phyloP scores from a whole-genome alignment of 2,113 vertebrate species.

The Megatriorchis doriae region DNA sequence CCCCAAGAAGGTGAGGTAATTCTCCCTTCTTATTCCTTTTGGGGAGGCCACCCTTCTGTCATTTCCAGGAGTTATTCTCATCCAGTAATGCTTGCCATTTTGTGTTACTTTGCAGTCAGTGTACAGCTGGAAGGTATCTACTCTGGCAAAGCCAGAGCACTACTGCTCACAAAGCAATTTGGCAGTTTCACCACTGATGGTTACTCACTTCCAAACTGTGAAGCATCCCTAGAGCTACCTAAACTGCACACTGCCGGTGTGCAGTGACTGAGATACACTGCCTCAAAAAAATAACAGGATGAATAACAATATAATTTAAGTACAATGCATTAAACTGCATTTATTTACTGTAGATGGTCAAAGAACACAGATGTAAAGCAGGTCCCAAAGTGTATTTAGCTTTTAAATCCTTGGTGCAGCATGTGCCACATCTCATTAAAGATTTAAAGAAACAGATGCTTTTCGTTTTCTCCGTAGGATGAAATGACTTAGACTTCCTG shows the following conservation, averaged over 20 bases:
- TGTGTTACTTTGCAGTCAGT: neutral
- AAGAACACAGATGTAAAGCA: neutral
- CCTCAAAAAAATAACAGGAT: neutral
- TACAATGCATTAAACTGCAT: neutral
- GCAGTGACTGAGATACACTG: neutral
- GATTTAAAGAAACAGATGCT: neutral
- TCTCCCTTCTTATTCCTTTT: neutral
- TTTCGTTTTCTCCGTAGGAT: slow-evolving; percentile 4
- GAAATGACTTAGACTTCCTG: neutral
- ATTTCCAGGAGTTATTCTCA: neutral
- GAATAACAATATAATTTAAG: neutral
- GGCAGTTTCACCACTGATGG: neutral
- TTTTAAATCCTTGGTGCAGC: neutral
- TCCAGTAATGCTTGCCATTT: neutral
- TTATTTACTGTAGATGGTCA: neutral
- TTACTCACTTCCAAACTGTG: neutral
- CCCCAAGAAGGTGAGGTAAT: neutral
- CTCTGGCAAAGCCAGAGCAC: neutral
- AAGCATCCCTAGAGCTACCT: neutral
- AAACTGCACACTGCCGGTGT: neutral
- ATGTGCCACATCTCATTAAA: neutral
- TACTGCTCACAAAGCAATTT: neutral
- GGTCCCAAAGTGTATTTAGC: neutral
- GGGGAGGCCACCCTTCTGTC: neutral
- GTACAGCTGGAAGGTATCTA: neutral